Percentiles rank a stretch among this genome's conserved stretches.
Evolutionary conservation across 2,797 vertebrate species (phyloP).

Genomic region (Fundulus diaphanus): DNA sequence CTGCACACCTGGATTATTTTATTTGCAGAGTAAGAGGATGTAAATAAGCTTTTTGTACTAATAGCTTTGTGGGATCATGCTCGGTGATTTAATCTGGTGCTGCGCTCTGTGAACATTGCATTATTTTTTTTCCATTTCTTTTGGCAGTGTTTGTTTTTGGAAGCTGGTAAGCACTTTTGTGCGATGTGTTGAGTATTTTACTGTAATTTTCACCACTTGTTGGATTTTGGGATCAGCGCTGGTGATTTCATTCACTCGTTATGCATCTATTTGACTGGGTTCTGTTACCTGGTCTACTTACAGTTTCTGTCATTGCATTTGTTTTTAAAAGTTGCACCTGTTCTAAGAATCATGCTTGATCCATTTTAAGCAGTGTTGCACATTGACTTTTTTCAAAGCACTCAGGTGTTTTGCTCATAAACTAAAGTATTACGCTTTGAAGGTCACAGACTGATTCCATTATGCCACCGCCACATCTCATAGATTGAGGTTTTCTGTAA

Average conservation of each 20-base stretch:
- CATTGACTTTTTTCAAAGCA: neutral
- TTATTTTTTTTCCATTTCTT: neutral
- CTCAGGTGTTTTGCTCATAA: neutral
- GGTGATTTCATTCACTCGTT: neutral
- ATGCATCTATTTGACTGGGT: neutral
- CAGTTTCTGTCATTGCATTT: neutral
- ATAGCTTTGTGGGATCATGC: too few relatives aligned
- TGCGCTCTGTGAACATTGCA: neutral
- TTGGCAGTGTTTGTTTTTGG: neutral
- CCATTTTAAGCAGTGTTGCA: neutral
- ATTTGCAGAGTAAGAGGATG: too few relatives aligned
- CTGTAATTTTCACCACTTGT: neutral
- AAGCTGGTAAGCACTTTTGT: neutral
- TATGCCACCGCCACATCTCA: constrained; percentile 2
- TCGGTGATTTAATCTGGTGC: too few relatives aligned
- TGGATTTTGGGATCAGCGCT: neutral
- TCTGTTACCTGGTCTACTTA: neutral
- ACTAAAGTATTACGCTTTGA: neutral
- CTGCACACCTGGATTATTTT: too few relatives aligned
- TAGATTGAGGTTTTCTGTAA: neutral
- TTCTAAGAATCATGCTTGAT: neutral
- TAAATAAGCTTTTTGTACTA: too few relatives aligned
- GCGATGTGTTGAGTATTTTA: too few relatives aligned
- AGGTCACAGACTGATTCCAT: neutral
- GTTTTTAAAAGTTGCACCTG: neutral